These are phyloP conservation scores for Napeogenes inachia DNA, from an alignment of 2,888 invertebrate species.

Conservation along the genomic window DNA sequence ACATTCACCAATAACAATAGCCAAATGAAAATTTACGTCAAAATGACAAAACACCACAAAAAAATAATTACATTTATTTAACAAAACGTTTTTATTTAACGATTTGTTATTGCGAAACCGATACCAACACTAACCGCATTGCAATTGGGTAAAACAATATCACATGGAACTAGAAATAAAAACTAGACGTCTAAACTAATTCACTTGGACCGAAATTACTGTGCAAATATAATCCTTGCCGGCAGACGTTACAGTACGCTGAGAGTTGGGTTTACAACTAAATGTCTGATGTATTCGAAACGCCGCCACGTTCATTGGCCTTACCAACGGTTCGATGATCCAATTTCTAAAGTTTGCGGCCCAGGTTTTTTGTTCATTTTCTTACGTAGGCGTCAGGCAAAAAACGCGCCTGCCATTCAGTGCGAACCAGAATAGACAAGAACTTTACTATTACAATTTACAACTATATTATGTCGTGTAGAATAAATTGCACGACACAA, in stretches of 20 bases:
- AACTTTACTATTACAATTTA: slow-evolving; percentile 22
- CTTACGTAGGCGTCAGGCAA: slow-evolving; percentile 49
- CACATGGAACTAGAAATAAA: not conserved
- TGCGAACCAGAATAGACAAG: slow-evolving; percentile 43
- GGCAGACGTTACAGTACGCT: slow-evolving; percentile 23
- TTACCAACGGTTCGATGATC: slow-evolving; percentile 68
- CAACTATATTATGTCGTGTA: no score
- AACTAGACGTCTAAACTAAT: not conserved
- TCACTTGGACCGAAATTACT: slow-evolving; percentile 6
- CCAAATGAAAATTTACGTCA: not conserved
- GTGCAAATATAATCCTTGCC: slow-evolving; percentile 20
- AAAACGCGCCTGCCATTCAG: slow-evolving; percentile 59
- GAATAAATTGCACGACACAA: no score
- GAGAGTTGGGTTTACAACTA: slow-evolving; percentile 31
- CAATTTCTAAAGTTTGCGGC: slow-evolving; percentile 61
- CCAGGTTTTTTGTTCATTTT: slow-evolving; percentile 58
- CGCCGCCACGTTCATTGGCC: slow-evolving; percentile 56
- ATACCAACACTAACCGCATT: not conserved
- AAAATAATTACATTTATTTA: not conserved
- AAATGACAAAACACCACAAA: not conserved
- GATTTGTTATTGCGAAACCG: not conserved
- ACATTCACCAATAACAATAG: not conserved
- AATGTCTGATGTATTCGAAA: slow-evolving; percentile 36
- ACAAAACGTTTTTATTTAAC: not conserved
- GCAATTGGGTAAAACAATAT: not conserved